These are phyloP conservation scores for Xenotilapia caudafasciata DNA, from an alignment of 2,113 vertebrate genomes.

Conservation along the genomic window DNA sequence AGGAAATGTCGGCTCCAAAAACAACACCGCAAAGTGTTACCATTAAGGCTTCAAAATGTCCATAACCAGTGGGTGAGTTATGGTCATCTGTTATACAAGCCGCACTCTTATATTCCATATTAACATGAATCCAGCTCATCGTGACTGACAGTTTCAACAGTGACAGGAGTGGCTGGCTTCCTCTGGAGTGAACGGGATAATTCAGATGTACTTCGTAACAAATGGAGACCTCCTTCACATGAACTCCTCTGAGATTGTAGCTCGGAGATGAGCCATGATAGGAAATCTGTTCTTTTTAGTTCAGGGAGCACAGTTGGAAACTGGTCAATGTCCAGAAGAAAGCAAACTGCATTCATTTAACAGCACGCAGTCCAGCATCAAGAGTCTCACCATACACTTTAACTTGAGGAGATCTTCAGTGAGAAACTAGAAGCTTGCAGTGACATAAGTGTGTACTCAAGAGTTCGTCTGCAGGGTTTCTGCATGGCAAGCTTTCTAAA, in stretches of 20 bases:
- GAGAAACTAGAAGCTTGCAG: background rate
- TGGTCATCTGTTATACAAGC: background rate
- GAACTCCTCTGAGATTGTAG: background rate
- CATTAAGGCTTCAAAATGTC: background rate
- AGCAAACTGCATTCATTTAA: background rate
- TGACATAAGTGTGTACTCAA: background rate
- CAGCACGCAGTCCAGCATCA: background rate
- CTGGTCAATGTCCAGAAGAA: background rate
- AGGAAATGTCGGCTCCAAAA: background rate
- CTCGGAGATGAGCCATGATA: background rate
- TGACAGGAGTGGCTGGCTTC: background rate
- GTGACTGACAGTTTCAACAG: background rate
- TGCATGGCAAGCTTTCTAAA: background rate
- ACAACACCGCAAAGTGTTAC: accelerated
- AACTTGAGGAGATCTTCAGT: background rate
- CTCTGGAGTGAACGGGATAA: background rate
- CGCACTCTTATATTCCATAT: background rate
- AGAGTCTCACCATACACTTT: background rate
- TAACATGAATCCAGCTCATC: background rate
- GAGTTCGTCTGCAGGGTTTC: background rate
- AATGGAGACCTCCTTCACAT: background rate
- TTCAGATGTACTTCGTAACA: background rate
- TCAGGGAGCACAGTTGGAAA: background rate
- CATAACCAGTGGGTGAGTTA: background rate
- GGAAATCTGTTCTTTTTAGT: background rate